Base-by-base conservation (phyloP, 2,113 vertebrate genomes). In the Agelaius phoeniceus region DNA sequence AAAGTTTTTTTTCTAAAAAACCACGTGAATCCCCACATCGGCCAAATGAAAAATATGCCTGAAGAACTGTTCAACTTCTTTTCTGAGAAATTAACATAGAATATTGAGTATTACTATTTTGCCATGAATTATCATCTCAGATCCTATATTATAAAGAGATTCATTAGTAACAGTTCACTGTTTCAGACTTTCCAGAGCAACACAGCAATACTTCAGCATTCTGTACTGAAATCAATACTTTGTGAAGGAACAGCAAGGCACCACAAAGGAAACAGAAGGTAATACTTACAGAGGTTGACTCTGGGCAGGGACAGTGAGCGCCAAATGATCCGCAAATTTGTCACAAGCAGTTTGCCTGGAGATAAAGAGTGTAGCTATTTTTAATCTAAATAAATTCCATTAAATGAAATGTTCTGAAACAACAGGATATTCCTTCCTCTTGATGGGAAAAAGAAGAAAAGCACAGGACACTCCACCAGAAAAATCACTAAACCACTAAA, bases 301-400 rank as follows among this genome's bases (percentile, higher is more conserved):
- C 99, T 98, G 77, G 99, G 98, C 73, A 99, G 95, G 39, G 99
- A 99, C 95, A 99, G 84, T 7, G 99, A 99, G 81, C 99, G 99
- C 99, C 99, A 99, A 77, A 99, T 99, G 93, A 99, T 99, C 95
- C 99, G 98, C 97, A 99, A 95, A 96, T 99, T 99, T 86, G 99
- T 99, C 79, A 99, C 99, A 77, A 99, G 97, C 39, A 99, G 98
- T 93, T 98, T 98, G 44, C 98, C 98, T 98, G 94, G 65, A 97
- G 97, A 93, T 28, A 94, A 81, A 87, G 54, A 81, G 49, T 63
- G 4, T 13, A 84, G 35, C 17, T 74, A 76, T n/a, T 91, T 91
- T 87, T 22, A 80, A 82, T 46, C 35, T 66, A n/a, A 84, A 18
- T 39, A 83, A 44, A 37, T 83, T 75, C 9, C 5, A 63, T 33